phyloP scores from a whole-genome alignment of 2,113 vertebrate genomes.

The Nicator chloris region DNA sequence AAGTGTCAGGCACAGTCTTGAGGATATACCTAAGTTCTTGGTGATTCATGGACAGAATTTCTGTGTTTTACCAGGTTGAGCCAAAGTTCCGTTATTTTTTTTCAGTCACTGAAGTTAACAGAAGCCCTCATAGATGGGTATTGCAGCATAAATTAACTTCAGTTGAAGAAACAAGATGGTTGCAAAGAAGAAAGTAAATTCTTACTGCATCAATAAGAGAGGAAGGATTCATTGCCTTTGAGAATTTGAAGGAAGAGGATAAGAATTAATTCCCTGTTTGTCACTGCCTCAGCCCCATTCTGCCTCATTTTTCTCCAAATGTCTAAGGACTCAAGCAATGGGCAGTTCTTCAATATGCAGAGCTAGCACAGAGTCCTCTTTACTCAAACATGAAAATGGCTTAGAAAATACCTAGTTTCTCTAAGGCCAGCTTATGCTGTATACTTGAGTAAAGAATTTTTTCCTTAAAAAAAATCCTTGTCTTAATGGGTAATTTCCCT shows the following conservation, averaged over 20 bases:
- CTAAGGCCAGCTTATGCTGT: not conserved
- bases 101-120: not conserved
- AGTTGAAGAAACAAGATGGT: not conserved
- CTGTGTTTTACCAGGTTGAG: not conserved
- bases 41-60: not conserved
- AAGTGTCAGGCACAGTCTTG: not conserved
- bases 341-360: not conserved
- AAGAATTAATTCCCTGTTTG: not conserved
- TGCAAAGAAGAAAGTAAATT: not conserved
- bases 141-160: not conserved
- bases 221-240: not conserved
- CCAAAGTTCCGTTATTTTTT: not conserved
- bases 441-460: not conserved
- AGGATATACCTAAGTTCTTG: not conserved
- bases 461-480: not conserved
- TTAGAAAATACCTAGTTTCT: not conserved
- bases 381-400: not conserved
- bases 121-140: not conserved
- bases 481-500: conserved; percentile 38
- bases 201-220: not conserved
- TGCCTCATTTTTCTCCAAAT: not conserved
- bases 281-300: not conserved
- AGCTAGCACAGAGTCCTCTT: not conserved
- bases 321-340: not conserved
- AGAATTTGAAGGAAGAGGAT: not conserved